phyloP scores from a whole-genome alignment of 2,113 vertebrate species.

The Anser brachyrhynchus region DNA sequence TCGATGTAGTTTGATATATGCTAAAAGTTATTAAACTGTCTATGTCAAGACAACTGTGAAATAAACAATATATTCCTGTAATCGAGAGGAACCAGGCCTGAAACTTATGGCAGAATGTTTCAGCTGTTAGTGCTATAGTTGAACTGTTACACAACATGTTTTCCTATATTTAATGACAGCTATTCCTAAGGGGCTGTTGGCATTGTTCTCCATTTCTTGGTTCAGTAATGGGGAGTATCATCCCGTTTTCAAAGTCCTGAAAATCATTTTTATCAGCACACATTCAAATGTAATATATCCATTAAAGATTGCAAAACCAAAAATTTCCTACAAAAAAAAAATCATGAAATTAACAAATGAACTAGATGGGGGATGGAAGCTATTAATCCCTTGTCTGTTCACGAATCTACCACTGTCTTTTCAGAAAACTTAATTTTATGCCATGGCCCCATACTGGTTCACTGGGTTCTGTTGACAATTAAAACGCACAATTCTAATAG shows the following conservation, averaged over 20 bases:
- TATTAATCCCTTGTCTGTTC: neutral
- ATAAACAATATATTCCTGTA: neutral
- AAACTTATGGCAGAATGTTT: neutral
- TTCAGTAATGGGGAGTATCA: neutral
- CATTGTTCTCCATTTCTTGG: neutral
- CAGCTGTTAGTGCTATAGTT: neutral
- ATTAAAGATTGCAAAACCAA: neutral
- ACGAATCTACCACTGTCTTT: neutral
- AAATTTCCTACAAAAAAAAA: neutral
- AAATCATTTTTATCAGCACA: neutral
- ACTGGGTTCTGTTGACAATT: neutral
- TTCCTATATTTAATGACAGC: neutral
- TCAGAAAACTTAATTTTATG: neutral
- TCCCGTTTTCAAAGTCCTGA: neutral
- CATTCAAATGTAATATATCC: neutral
- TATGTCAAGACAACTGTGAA: neutral
- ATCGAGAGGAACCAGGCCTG: constrained; percentile 3
- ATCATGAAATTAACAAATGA: neutral
- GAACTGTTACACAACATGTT: neutral
- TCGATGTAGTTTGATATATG: neutral
- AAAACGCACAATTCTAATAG: neutral
- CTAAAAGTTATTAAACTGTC: neutral
- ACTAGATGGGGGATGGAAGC: neutral
- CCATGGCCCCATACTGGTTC: neutral
- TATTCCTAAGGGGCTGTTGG: neutral